These are phyloP conservation scores for Aphyosemion australe DNA, from an alignment of 2,113 vertebrate genomes.

Conservation along the genomic window DNA sequence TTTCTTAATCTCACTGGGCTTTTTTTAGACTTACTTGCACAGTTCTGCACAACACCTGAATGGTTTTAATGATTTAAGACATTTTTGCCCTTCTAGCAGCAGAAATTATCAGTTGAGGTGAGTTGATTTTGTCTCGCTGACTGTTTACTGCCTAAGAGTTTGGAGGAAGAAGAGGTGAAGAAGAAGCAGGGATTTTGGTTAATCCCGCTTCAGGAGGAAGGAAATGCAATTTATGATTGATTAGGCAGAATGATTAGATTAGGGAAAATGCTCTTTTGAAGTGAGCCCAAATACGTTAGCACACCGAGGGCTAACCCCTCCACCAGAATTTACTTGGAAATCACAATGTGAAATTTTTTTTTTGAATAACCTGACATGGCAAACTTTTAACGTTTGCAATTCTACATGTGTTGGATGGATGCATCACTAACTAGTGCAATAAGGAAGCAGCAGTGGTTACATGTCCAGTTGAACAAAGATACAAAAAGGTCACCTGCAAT, in stretches of 20 bases:
- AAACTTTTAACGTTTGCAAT: background rate
- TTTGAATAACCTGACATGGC: background rate
- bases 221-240: background rate
- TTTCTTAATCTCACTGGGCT: conserved; percentile 25
- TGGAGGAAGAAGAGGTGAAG: too few species aligned
- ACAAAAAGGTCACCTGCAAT: conserved; percentile 42
- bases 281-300: background rate
- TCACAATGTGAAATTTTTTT: too few species aligned
- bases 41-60: too few species aligned
- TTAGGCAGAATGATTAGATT: too few species aligned
- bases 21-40: background rate
- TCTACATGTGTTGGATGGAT: background rate
- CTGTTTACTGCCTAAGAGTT: too few species aligned
- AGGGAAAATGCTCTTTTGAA: background rate
- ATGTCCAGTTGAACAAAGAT: conserved; percentile 25
- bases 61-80: too few species aligned
- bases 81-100: background rate
- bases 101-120: too few species aligned
- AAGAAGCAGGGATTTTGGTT: too few species aligned
- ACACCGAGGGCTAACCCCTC: background rate
- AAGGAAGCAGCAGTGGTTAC: conserved; percentile 31
- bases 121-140: too few species aligned
- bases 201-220: background rate
- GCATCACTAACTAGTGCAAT: conserved; percentile 17
- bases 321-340: too few species aligned